A percentile compares a stretch with the other conserved stretches of the same genome.
phyloP scores from a whole-genome alignment of 2,888 invertebrate species.

The Taenaris catops region DNA sequence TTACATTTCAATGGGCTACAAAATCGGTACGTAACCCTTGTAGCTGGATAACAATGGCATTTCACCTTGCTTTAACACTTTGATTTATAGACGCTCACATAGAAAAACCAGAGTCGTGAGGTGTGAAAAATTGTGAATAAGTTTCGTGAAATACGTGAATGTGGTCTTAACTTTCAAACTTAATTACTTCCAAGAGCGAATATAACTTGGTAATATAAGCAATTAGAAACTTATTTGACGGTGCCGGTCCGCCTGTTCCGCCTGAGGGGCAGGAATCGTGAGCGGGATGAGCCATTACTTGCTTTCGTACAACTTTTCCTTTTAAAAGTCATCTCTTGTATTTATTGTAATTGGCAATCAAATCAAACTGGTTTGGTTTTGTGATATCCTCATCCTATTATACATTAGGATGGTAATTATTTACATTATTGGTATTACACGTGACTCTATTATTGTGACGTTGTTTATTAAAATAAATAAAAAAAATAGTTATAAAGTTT shows the following conservation, averaged over 20 bases:
- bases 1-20: constrained; percentile 51
- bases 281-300: constrained; percentile 78
- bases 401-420: no score
- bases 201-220: constrained; percentile 79
- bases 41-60: constrained; percentile 45
- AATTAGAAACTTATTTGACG: constrained; percentile 80
- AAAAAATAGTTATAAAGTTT: no score
- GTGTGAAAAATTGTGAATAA: constrained; percentile 37
- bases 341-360: no score
- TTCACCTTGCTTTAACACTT: constrained; percentile 25
- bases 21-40: constrained; percentile 47
- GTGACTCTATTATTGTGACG: no score
- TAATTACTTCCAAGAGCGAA: constrained; percentile 74
- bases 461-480: no score
- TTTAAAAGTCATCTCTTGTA: constrained; percentile 76
- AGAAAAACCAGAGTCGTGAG: constrained; percentile 28
- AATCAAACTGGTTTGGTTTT: no score
- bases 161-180: constrained; percentile 66
- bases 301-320: constrained; percentile 74
- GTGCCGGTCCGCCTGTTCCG: constrained; percentile 72
- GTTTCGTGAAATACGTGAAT: constrained; percentile 55
- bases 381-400: no score
- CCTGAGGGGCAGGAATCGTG: constrained; percentile 71
- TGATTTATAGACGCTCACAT: constrained; percentile 29
- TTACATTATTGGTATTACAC: no score